Conservation (phyloP, 2,888 invertebrate genomes). For the Vanessa cardui region DNA sequence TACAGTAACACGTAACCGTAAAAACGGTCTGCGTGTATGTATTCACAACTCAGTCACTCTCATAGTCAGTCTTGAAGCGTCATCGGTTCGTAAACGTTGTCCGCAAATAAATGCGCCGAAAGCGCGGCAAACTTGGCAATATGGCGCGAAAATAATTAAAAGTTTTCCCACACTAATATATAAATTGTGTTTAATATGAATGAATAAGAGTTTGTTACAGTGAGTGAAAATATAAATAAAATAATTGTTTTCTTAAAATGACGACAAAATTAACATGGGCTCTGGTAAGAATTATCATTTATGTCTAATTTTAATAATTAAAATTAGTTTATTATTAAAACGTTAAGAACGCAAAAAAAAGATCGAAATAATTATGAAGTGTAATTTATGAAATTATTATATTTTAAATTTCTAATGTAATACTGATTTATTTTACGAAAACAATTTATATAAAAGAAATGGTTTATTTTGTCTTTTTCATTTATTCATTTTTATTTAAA, state of each 20-base stretch:
- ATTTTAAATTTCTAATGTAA: no score
- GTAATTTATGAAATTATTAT: no score
- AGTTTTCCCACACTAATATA: slow-evolving; percentile 18
- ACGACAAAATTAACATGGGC: slow-evolving; percentile 59
- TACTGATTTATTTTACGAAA: no score
- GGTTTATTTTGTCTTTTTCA: no score
- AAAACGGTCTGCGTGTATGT: slow-evolving; percentile 19
- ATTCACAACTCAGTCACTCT: slow-evolving; percentile 30
- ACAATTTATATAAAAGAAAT: no score
- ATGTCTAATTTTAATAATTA: no score
- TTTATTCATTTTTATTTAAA: no score
- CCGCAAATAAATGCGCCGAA: slow-evolving; percentile 46
- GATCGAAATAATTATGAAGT: no score
- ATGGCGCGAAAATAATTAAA: slow-evolving; percentile 65
- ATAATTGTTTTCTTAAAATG: slow-evolving; percentile 44
- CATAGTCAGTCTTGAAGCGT: slow-evolving; percentile 57
- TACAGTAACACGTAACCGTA: slow-evolving; percentile 18
- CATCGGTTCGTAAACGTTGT: slow-evolving; percentile 54
- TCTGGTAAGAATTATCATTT: slow-evolving; percentile 49
- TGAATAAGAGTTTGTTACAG: slow-evolving; percentile 13
- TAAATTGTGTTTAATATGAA: slow-evolving; percentile 29
- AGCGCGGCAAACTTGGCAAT: slow-evolving; percentile 69
- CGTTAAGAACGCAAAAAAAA: no score
- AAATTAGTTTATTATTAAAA: no score
- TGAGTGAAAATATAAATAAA: slow-evolving; percentile 37